phyloP scores from a whole-genome alignment of 2,113 vertebrate genomes.

The Misgurnus anguillicaudatus region DNA sequence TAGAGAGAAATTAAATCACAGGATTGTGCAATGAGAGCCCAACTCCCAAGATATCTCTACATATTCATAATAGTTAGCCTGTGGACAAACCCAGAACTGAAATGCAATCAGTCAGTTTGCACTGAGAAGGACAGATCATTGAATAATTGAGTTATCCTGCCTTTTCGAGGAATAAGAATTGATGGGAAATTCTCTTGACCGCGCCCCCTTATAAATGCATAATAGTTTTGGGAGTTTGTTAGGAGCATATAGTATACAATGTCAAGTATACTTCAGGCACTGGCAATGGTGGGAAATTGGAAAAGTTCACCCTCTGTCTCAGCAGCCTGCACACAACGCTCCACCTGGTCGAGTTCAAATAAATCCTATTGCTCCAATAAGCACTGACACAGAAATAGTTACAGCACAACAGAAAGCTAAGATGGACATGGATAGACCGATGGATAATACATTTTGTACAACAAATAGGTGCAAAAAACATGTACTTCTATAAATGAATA shows the following conservation, averaged over 20 bases:
- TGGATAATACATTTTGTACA: not conserved
- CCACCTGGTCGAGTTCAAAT: not conserved
- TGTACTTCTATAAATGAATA: not conserved
- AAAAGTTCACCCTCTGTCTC: not conserved
- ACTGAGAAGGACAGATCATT: not conserved
- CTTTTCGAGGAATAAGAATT: slow-evolving; percentile 28
- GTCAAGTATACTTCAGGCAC: not conserved
- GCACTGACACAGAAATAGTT: slow-evolving; percentile 18
- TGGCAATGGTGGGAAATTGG: not conserved
- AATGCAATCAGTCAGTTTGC: slow-evolving; percentile 23
- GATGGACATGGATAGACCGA: not conserved
- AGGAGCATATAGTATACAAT: slow-evolving; percentile 2
- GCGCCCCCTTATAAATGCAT: not conserved
- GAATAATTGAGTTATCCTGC: slow-evolving; percentile 18
- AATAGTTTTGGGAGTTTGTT: slow-evolving; percentile 11
- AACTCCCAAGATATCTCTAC: not conserved
- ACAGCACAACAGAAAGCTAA: slow-evolving; percentile 2
- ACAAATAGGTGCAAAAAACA: not conserved
- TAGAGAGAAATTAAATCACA: not conserved
- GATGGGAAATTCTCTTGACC: slow-evolving; percentile 10
- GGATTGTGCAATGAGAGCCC: not conserved
- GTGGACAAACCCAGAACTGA: not conserved
- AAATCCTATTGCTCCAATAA: slow-evolving; percentile 11
- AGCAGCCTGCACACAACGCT: not conserved
- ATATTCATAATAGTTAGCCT: slow-evolving; percentile 36